A percentile compares a stretch with the other conserved stretches of the same genome.
Evolutionary conservation across 2,113 vertebrate genomes (phyloP).

Genomic region (Lepidothrix coronata): DNA sequence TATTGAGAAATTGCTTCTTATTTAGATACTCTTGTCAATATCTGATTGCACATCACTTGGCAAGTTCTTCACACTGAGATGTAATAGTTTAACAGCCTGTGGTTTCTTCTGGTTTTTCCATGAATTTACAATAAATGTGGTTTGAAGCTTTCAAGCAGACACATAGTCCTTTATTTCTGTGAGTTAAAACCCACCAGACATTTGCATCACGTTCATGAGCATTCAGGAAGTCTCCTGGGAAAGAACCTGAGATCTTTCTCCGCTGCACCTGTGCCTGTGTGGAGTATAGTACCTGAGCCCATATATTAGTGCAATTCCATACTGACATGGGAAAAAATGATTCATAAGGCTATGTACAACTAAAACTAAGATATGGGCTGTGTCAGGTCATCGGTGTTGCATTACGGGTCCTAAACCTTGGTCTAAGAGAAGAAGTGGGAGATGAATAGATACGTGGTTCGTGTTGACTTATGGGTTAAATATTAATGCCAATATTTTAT

Average conservation of each 20-base stretch:
- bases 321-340: not conserved
- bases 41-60: conserved; percentile 41
- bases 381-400: not conserved
- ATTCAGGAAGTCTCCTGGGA: not conserved
- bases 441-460: not conserved
- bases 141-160: conserved; percentile 62
- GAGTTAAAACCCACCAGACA: conserved; percentile 1
- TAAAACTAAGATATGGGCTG: not conserved
- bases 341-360: not conserved
- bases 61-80: conserved; percentile 59
- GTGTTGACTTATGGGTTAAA: not conserved
- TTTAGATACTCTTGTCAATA: conserved; percentile 62
- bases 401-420: not conserved
- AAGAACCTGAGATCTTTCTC: not conserved
- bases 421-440: not conserved
- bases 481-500: not conserved
- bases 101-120: conserved; percentile 54
- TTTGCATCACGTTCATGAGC: not conserved
- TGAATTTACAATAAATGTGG: conserved; percentile 72
- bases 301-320: not conserved
- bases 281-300: not conserved
- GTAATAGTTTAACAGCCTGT: conserved; percentile 52
- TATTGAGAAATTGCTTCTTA: conserved; percentile 59
- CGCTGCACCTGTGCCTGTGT: not conserved
- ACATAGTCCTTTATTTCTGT: conserved; percentile 44